Conservation (phyloP, 2,888 invertebrate genomes). For the Drosophila rubida region DNA sequence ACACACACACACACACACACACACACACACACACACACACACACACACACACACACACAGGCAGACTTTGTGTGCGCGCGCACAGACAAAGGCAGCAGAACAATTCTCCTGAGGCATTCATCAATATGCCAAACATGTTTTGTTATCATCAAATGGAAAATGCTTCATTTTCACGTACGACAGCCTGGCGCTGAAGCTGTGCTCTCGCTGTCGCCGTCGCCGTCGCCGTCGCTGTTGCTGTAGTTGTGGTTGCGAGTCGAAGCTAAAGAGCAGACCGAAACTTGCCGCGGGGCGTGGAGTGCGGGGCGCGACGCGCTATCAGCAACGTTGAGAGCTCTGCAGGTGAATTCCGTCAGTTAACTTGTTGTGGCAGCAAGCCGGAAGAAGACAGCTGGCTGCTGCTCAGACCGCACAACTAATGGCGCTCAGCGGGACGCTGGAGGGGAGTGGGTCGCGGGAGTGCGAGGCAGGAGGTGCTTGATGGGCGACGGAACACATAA, state of each 20-base stretch:
- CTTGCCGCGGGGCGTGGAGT: not conserved
- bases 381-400: conserved; percentile 15
- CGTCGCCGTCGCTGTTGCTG: too few species aligned
- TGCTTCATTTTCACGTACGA: conserved; percentile 80
- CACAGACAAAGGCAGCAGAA: conserved; percentile 31
- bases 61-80: conserved; percentile 7
- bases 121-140: conserved; percentile 81
- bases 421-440: too few species aligned
- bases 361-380: conserved; percentile 24
- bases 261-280: conserved; percentile 13
- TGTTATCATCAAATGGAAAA: conserved; percentile 80
- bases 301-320: conserved; percentile 18
- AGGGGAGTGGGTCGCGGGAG: too few species aligned
- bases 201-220: too few species aligned
- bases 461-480: not conserved
- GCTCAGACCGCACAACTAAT: conserved; percentile 45
- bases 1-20: conserved; percentile 8
- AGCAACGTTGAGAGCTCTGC: conserved; percentile 49
- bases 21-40: not conserved
- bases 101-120: conserved; percentile 78
- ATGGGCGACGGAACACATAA: conserved; percentile 58
- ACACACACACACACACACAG: too few species aligned
- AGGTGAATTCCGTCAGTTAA: conserved; percentile 58
- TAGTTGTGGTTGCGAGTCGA: conserved; percentile 1
- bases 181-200: conserved; percentile 32